Conservation (phyloP, 2,113 vertebrate genomes). For the Ploceus nigricollis region DNA sequence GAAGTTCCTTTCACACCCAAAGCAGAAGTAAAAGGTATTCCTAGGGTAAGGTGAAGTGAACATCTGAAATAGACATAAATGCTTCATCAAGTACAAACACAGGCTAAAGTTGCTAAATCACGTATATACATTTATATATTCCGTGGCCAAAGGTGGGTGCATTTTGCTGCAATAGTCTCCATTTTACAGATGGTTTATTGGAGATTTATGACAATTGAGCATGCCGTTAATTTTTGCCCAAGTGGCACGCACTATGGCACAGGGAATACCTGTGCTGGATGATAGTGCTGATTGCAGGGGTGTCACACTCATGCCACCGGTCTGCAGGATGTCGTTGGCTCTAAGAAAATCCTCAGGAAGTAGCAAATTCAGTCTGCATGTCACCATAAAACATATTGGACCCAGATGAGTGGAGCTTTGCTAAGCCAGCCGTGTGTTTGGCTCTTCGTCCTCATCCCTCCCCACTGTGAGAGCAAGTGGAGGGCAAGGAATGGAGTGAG, state of each 20-base stretch:
- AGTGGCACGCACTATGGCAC: rapidly evolving
- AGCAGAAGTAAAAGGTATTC: not conserved
- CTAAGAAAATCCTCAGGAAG: not conserved
- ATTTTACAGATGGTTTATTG: not conserved
- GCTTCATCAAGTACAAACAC: not conserved
- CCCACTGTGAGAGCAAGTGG: constrained; percentile 37
- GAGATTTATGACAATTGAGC: not conserved
- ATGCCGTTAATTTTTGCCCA: not conserved
- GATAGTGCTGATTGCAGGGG: not conserved
- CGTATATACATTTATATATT: not conserved
- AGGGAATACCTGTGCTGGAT: not conserved
- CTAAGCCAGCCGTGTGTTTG: not conserved
- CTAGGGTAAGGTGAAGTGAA: not conserved
- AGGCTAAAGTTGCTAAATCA: not conserved
- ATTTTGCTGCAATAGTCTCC: not conserved
- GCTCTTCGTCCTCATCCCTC: not conserved
- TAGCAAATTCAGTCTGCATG: not conserved
- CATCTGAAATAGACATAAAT: not conserved
- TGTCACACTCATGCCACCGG: not conserved
- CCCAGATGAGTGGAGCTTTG: constrained; percentile 2
- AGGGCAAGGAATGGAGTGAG: not conserved
- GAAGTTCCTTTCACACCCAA: not conserved
- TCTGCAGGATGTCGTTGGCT: not conserved
- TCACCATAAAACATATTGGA: constrained; percentile 8
- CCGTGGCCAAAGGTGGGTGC: not conserved